Evolutionary conservation across 2,797 vertebrate species (phyloP), one percentile per base, ranked within the genome.

Genomic region (Xyrichtys novacula): DNA sequence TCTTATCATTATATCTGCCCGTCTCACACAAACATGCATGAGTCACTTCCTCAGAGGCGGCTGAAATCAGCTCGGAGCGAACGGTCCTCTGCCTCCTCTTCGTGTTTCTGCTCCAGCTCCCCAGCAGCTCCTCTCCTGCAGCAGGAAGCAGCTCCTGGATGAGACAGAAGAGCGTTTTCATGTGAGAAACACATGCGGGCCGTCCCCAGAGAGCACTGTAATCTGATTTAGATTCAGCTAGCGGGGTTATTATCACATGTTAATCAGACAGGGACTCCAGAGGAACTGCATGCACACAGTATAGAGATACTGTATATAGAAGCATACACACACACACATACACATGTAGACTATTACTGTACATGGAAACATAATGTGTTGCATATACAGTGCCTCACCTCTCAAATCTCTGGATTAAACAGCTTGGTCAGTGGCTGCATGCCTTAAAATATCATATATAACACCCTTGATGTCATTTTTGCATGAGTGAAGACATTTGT

Each of bases 171-270:
- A 62, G 69, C 44, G 34, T 76, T 84, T 85, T 70, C 80, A 78
- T 84, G 83, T 78, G 71, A 81, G 73, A 67, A 61, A 83, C 79
- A 65, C 60, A 76, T 77, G 26, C 71, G 68, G 65, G 65, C 39
- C 10, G 29, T 86, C 84, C 71, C 76, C n/a, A 20, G 72, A 79
- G 83, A 76, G 63, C 12, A 15, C 12, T 42, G 58, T 67, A 76
- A 83, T 84, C 81, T 81, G 78, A 92, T 91, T 88, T 78, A 76
- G 85, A 87, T 92, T 89, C 87, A 84, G 74, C 80, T 75, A 9
- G 46, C 42, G 12, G 80, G 68, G 66, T 85, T 77, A 84, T 91
- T 86, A 90, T 86, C 62, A 53, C 75, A 74, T 34, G 53, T 78
- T 87, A 67, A 87, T 69, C 68, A 84, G 70, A 28, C 7, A 7